phyloP scores from a whole-genome alignment of 1,140 invertebrate genomes.

The Carposina sasakii region DNA sequence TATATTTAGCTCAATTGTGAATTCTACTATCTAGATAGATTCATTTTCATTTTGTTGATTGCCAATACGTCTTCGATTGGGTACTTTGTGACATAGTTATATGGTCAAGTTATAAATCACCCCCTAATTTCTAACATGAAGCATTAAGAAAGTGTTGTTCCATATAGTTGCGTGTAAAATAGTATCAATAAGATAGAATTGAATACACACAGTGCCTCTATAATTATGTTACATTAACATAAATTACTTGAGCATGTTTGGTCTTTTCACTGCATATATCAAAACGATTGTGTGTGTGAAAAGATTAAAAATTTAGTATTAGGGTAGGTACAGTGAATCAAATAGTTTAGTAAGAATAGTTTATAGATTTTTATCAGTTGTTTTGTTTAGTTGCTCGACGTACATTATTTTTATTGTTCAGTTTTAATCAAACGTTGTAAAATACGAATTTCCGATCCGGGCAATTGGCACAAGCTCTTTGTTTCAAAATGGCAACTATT shows the following conservation, averaged over 20 bases:
- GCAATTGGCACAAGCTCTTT: constrained; percentile 1
- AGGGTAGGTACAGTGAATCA: constrained; percentile 53
- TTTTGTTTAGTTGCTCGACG: constrained; percentile 37
- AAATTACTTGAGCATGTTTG: constrained; percentile 71
- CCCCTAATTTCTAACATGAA: too few species aligned
- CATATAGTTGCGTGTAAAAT: constrained; percentile 45
- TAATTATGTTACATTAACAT: constrained; percentile 75
- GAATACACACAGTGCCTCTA: constrained; percentile 74
- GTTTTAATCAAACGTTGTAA: too few species aligned
- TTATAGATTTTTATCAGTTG: constrained; percentile 35
- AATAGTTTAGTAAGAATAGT: constrained; percentile 64
- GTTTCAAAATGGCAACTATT: constrained; percentile 19
- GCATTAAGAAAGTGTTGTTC: constrained; percentile 31
- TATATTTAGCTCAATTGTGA: constrained; percentile 67
- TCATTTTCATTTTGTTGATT: too few species aligned
- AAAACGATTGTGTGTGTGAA: too few species aligned
- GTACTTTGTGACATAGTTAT: too few species aligned
- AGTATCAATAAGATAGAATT: constrained; percentile 45
- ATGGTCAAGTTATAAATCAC: too few species aligned
- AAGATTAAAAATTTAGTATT: constrained; percentile 60
- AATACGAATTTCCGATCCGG: too few species aligned
- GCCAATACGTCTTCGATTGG: too few species aligned
- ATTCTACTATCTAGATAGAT: too few species aligned
- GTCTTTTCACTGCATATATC: constrained; percentile 51
- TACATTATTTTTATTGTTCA: constrained; percentile 32